Base-by-base conservation (phyloP, 2,113 vertebrate genomes). In the Cacatua alba region DNA sequence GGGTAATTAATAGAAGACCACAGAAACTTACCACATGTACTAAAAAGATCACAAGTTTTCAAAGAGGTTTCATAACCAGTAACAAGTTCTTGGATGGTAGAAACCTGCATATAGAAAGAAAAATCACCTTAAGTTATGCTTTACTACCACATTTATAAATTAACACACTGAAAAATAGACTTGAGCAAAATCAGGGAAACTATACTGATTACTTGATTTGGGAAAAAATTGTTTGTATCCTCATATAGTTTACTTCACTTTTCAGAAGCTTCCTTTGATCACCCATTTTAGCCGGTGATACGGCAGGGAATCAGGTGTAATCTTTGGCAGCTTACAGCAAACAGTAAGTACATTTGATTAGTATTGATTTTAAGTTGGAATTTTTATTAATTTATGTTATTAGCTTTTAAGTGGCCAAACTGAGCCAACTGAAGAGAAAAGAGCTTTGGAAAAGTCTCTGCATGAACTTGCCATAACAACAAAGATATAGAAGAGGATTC, bases 1-100 rank as follows among this genome's bases (percentile, higher is more conserved):
- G 33, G 33, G 5, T 39, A 93, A 93, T 90, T 85, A 95, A 43
- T 6, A 1, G 17, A 95, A 57, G 31, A 71, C 26, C 65, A 93
- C 7, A 81, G 59, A 96, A 92, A 97, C 98, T 97, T 97, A 98
- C 98, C 98, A 75, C 94, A 95, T 29, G 95, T 95, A 70, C 96
- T 98, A 95, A 98, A 98, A 92, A 98, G 96, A 76, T 97, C 97
- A 95, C 97, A 98, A 6, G 95, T 95, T 97, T 98, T 98, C 97
- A 98, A 96, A 94, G 98, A 98, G 33, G 94, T 71, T 97, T 98
- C 98, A 92, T 98, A 98, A 86, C 98, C 98, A 90, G 95, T 98
- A 95, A 98, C 98, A 92, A 98, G 98, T 55, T 98, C 98, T 90
- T 98, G 97, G 80, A 98, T 98, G 86, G 97, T 94, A 93, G 97